Conservation (phyloP, 2,888 invertebrate species). For the Epirrhoe alternata region DNA sequence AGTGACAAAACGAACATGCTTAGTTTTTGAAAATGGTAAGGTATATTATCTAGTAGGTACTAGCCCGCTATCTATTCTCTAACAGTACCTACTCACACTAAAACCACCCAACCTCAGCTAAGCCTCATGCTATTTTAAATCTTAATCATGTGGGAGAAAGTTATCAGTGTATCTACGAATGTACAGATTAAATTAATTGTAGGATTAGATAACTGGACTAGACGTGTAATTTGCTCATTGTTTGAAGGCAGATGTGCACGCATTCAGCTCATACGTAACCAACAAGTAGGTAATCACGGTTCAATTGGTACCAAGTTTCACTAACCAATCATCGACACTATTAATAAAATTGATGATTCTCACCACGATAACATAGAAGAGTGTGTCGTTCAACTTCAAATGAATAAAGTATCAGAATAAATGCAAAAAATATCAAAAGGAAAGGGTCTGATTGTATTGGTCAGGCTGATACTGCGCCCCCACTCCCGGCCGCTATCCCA, state of each 20-base stretch:
- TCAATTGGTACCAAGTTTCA: no score
- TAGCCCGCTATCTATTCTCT: no score
- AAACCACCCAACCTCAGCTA: no score
- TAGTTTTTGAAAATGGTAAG: no score
- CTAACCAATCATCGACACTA: no score
- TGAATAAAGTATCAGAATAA: not conserved
- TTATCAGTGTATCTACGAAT: constrained; percentile 39
- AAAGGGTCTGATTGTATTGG: constrained; percentile 82
- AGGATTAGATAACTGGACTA: constrained; percentile 57
- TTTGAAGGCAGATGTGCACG: constrained; percentile 46
- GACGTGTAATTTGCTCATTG: constrained; percentile 57
- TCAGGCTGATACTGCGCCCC: constrained; percentile 93
- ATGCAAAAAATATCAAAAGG: constrained; percentile 62
- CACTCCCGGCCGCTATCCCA: constrained; percentile 92
- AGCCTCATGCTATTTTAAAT: no score
- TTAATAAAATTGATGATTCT: no score
- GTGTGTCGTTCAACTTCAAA: no score
- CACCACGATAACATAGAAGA: no score
- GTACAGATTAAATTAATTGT: constrained; percentile 58
- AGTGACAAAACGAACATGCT: not conserved
- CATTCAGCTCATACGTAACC: not conserved
- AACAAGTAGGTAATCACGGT: no score
- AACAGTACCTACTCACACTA: no score
- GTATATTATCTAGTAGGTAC: no score
- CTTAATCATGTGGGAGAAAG: constrained; percentile 12